Evolutionary conservation across 2,888 invertebrate genomes (phyloP), one percentile per base, ranked within the genome.

Genomic region (Tiliacea aurago): DNA sequence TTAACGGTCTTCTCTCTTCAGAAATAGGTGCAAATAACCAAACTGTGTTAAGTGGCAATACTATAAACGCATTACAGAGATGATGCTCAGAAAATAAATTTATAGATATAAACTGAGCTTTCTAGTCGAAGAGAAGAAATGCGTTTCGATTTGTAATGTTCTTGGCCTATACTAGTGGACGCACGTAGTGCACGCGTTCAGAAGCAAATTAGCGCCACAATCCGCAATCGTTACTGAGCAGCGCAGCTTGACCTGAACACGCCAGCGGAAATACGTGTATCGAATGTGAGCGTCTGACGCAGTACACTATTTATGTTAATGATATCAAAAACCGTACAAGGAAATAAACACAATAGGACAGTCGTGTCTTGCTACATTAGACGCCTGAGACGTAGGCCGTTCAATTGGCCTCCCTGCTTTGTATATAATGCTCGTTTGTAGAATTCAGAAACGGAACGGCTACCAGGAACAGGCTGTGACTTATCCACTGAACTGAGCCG

Each of bases 281-380:
- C 93, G 93, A 94, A 94, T 94, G 93, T 94, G 93, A 94, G 91
- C 90, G 89, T 91, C 92, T 89, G 92, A 91, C 90, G 89, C 91
- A 87, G 90, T 88, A 91, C 89, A 94, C 93, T 93, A 93, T 94
- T 94, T 94, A 95, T 95, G 94, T 94, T 95, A 95, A 95, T 95
- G 94, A 93, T 95, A 94, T 93, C 94, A 94, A 94, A 95, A 94
- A 92, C 94, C 94, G 89, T 94, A 93, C 92, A 94, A 94, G 95
- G 94, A 94, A 94, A 94, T 94, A 94, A 94, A 94, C 94, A 95
- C 95, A 95, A 95, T 95, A 94, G 94, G 95, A 94, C 95, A 94
- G 94, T 94, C 93, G 93, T 93, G 94, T 94, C 94, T 94, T 90
- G 92, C 91, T 93, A 92, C 93, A 93, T 94, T 94, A 94, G 94